Evolutionary conservation across 37 sponge, comb jelly and placozoan genomes (phyloP), one percentile per base, ranked within the genome.

Genomic region (Corticium candelabrum): DNA sequence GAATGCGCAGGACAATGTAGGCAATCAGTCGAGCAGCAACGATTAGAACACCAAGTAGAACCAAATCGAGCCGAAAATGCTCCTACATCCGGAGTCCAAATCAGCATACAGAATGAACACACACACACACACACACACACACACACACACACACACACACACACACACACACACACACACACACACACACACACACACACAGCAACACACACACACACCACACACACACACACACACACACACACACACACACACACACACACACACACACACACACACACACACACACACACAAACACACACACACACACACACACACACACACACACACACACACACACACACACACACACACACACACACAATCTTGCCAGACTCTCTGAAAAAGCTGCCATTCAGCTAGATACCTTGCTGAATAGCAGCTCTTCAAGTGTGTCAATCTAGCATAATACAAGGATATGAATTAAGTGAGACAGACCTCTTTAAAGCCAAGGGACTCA

Each of bases 71-170:
- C 15, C 21, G 11, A 21, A 50, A 50, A 21, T 50, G 11, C 21
- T 50, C 21, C 62, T 50, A 21, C 62, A n/a, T n/a, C n/a, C n/a
- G n/a, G n/a, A n/a, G n/a, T n/a, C n/a, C n/a, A n/a, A n/a, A n/a
- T n/a, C 56, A n/a, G n/a, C n/a, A n/a, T n/a, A n/a, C n/a, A n/a
- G n/a, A n/a, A n/a, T n/a, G n/a, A n/a, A n/a, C n/a, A 43, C 56
- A 43, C 56, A 43, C 56, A 43, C 56, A 43, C 56, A 43, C 56
- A 43, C 56, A 43, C 56, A 43, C 56, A 43, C 56, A 43, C 56
- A 43, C 56, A 43, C 56, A 43, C 56, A 43, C 56, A 43, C 56
- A 43, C 56, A 43, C 56, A 43, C 56, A 43, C 56, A 43, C 56
- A 43, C 56, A 43, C 56, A 43, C 56, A 43, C 56, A 43, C 56